These are phyloP conservation scores for Hydrozoanthus gracilis DNA, from an alignment of 92 coral and sea anemone species.

Conservation along the genomic window DNA sequence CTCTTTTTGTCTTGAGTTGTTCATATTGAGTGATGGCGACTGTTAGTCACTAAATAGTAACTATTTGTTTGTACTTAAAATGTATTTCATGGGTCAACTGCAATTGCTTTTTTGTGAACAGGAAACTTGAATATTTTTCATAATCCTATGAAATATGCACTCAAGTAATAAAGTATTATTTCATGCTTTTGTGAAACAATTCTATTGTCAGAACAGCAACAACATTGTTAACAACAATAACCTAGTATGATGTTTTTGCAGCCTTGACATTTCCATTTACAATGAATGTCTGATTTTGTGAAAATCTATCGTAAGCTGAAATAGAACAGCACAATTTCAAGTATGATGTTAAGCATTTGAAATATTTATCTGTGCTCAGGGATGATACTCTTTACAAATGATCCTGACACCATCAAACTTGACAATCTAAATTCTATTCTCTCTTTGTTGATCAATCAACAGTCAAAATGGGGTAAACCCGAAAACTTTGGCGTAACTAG, in stretches of 20 bases:
- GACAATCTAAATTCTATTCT: not conserved
- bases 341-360: constrained; percentile 4
- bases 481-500: not conserved
- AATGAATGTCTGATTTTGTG: constrained; percentile 9
- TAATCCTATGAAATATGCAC: constrained; percentile 2
- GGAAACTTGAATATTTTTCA: constrained; percentile 4
- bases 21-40: constrained; percentile 3
- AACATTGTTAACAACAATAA: constrained; percentile 2
- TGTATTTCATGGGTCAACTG: constrained; percentile 4
- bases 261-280: not conserved
- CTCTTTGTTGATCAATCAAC: not conserved
- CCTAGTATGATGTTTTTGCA: not conserved
- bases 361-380: constrained; percentile 1
- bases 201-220: constrained; percentile 11
- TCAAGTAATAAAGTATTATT: constrained; percentile 10
- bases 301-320: not conserved
- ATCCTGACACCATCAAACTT: not conserved
- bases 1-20: constrained; percentile 13
- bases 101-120: constrained; percentile 4
- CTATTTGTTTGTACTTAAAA: not conserved
- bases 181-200: constrained; percentile 1
- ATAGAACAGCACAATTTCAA: not conserved
- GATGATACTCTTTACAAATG: not conserved
- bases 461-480: constrained; percentile 4
- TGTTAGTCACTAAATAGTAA: not conserved